phyloP scores from a whole-genome alignment of 1,140 invertebrate genomes.

The Leptonema lineaticorne region DNA sequence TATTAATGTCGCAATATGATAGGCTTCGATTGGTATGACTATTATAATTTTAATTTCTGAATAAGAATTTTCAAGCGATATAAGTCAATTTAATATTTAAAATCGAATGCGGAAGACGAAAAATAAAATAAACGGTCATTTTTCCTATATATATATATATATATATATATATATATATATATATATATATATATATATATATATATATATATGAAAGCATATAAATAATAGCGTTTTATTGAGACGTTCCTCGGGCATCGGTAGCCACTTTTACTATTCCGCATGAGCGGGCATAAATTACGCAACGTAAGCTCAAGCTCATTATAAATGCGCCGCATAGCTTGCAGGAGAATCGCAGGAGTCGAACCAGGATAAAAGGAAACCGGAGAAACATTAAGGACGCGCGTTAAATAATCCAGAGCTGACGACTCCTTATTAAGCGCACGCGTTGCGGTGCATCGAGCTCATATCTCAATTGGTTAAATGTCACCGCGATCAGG shows the following conservation, averaged over 20 bases:
- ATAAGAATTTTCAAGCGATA: too few relatives aligned
- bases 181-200: too few relatives aligned
- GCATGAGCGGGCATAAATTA: constrained; percentile 8
- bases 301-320: background rate
- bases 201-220: background rate
- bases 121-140: too few relatives aligned
- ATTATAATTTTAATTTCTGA: too few relatives aligned
- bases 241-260: constrained; percentile 1
- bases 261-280: background rate
- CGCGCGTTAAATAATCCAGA: constrained; percentile 12
- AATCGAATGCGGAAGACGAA: too few relatives aligned
- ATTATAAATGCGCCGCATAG: constrained; percentile 11
- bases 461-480: constrained; percentile 16
- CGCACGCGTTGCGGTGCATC: constrained; percentile 8
- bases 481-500: background rate
- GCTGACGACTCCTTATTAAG: constrained; percentile 14
- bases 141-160: too few relatives aligned
- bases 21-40: too few relatives aligned
- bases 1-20: too few relatives aligned
- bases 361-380: constrained; percentile 1
- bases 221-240: constrained; percentile 1
- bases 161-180: too few relatives aligned
- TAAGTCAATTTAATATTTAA: too few relatives aligned
- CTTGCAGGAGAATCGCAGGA: too few relatives aligned
- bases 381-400: background rate